Evolutionary conservation across 1,140 invertebrate genomes (phyloP).

Genomic region (Dendroctonus valens): DNA sequence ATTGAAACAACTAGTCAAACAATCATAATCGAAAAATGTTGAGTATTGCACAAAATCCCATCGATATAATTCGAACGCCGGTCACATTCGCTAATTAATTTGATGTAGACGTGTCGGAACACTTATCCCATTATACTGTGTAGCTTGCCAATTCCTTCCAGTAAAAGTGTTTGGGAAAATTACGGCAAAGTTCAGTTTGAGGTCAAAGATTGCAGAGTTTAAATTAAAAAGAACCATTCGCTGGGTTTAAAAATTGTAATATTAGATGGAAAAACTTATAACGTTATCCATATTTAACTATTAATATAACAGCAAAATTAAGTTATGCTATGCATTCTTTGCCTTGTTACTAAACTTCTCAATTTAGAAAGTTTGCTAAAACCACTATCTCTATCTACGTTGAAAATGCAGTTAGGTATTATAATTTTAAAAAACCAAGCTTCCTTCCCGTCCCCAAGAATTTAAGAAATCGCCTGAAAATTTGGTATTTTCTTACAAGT

Average conservation of each 20-base stretch:
- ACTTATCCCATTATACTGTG: conserved; percentile 11
- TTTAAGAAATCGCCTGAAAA: not conserved
- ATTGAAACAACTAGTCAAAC: too few species aligned
- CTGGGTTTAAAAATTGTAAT: conserved; percentile 1
- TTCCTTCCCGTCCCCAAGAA: not conserved
- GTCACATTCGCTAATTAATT: conserved; percentile 20
- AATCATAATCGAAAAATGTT: not conserved
- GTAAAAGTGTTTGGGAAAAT: conserved; percentile 3
- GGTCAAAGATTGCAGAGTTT: conserved; percentile 4
- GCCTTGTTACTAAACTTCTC: not conserved
- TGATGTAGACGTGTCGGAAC: conserved; percentile 13
- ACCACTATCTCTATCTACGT: not conserved
- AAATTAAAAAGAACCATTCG: conserved; percentile 14
- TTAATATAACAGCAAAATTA: too few species aligned
- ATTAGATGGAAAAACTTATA: not conserved
- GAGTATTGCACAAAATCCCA: conserved; percentile 11
- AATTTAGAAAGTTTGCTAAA: not conserved
- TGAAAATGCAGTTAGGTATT: not conserved
- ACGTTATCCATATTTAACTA: too few species aligned
- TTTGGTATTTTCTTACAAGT: not conserved
- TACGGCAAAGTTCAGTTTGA: conserved; percentile 13
- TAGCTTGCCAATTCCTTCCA: conserved; percentile 2
- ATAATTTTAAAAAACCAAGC: not conserved
- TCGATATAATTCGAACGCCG: conserved; percentile 7
- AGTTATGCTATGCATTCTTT: too few species aligned